Percentiles rank a stretch among this genome's conserved stretches.
Conservation (phyloP, 1,140 invertebrate species). For the Brevipalpus yothersi region DNA sequence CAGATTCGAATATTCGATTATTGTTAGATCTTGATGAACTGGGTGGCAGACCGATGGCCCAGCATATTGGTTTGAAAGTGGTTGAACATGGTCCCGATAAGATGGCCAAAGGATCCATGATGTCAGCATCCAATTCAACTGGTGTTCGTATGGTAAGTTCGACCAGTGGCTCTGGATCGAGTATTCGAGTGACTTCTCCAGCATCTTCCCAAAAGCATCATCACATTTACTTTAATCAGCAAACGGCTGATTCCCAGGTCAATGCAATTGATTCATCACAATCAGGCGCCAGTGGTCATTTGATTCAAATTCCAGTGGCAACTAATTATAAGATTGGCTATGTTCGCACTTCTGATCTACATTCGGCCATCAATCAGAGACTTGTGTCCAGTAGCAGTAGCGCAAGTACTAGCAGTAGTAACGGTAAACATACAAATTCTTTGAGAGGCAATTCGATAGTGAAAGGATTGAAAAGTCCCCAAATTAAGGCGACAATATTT, state of each 20-base stretch:
- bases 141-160: neutral
- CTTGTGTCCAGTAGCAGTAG: neutral
- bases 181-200: neutral
- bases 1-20: slow-evolving; percentile 4
- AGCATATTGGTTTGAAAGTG: slow-evolving; percentile 8
- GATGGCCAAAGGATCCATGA: no score
- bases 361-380: neutral
- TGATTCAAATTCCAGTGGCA: neutral
- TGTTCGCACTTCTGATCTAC: slow-evolving; percentile 1
- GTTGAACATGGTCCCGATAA: slow-evolving; percentile 1
- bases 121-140: no score
- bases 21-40: slow-evolving; percentile 6
- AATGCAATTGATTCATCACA: neutral
- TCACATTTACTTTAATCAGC: neutral
- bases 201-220: neutral
- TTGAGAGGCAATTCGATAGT: no score
- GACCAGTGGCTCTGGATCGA: neutral
- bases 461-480: no score
- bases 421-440: no score
- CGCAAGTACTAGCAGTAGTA: neutral
- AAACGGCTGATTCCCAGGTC: no score
- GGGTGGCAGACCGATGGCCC: slow-evolving; percentile 2
- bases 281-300: neutral
- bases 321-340: slow-evolving; percentile 2
- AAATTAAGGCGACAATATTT: no score